Evolutionary conservation across 2,888 invertebrate species (phyloP), one percentile per base, ranked within the genome.

Genomic region (Pecten maximus): DNA sequence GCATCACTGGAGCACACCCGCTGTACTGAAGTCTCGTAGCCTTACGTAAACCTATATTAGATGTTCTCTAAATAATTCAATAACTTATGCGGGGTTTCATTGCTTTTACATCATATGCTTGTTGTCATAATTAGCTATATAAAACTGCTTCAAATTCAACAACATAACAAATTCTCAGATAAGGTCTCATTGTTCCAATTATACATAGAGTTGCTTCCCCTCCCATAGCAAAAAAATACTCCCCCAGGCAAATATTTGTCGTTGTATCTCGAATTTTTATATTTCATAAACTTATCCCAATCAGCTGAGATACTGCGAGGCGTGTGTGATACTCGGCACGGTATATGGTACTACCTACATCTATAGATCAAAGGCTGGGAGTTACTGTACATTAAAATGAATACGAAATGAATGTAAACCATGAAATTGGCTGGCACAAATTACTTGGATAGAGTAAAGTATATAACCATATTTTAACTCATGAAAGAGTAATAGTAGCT

Each of bases 401-500:
- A 35, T 74, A 74, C 23, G 3, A 35, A 74, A 74, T 74, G 74
- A 35, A 74, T 35, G 35, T 74, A 35, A 74, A 28, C 74, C 74
- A 74, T 74, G 12, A 28, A 1, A 35, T 35, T 23, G 74, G 6
- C 74, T 74, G 35, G 23, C 35, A 35, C 28, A 35, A 74, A 74
- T 74, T 35, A 74, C 74, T 74, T 74, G 35, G 10, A 35, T 16
- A 74, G 6, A 28, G 74, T 28, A 74, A 74, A 74, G 74, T 74
- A 74, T 74, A 74, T 74, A 74, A 74, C 74, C 74, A 35, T 35
- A 35, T 74, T 74, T 74, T 35, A 74, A 74, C 74, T 74, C 74
- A 74, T 74, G 28, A 74, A 74, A 74, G 35, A 74, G 74, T 74
- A 74, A 74, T 74, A 28, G 35, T 28, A 28, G 6, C 8, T 16